Conservation (phyloP, 2,113 vertebrate genomes). For the Forbesichthys agassizii region DNA sequence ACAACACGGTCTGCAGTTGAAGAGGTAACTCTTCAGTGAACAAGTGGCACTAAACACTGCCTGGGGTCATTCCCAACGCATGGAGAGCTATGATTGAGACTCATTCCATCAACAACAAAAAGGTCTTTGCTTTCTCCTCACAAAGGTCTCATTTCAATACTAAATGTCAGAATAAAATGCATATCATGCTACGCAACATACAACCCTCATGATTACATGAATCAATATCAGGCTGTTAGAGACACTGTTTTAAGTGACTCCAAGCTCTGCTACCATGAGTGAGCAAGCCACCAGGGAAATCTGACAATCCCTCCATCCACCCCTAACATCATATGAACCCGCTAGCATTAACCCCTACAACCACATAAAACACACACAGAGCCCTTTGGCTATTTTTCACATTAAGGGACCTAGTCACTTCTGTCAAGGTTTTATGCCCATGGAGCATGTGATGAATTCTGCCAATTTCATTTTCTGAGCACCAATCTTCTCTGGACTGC, state of each 20-base stretch:
- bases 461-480: slow-evolving; percentile 66
- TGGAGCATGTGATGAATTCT: slow-evolving; percentile 69
- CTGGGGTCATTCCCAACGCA: slow-evolving; percentile 34
- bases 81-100: slow-evolving; percentile 4
- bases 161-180: slow-evolving; percentile 82
- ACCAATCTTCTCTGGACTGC: slow-evolving; percentile 50
- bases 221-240: slow-evolving; percentile 77
- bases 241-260: slow-evolving; percentile 68
- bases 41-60: slow-evolving; percentile 53
- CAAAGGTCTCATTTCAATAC: slow-evolving; percentile 82
- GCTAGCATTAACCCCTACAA: slow-evolving; percentile 70
- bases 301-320: slow-evolving; percentile 68
- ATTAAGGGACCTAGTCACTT: slow-evolving; percentile 56
- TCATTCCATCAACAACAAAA: slow-evolving; percentile 26
- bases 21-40: slow-evolving; percentile 32
- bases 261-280: slow-evolving; percentile 58
- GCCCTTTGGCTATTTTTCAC: slow-evolving; percentile 67
- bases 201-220: slow-evolving; percentile 80
- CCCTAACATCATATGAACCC: slow-evolving; percentile 68
- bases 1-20: slow-evolving; percentile 35
- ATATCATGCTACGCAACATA: slow-evolving; percentile 68
- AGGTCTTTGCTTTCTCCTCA: slow-evolving; percentile 48
- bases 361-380: slow-evolving; percentile 69
- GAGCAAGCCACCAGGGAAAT: slow-evolving; percentile 81
- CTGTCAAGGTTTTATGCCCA: slow-evolving; percentile 53